Percentiles rank a stretch among this genome's conserved stretches.
These are phyloP conservation scores for Chroicocephalus ridibundus DNA, from an alignment of 2,113 vertebrate genomes.

Conservation along the genomic window DNA sequence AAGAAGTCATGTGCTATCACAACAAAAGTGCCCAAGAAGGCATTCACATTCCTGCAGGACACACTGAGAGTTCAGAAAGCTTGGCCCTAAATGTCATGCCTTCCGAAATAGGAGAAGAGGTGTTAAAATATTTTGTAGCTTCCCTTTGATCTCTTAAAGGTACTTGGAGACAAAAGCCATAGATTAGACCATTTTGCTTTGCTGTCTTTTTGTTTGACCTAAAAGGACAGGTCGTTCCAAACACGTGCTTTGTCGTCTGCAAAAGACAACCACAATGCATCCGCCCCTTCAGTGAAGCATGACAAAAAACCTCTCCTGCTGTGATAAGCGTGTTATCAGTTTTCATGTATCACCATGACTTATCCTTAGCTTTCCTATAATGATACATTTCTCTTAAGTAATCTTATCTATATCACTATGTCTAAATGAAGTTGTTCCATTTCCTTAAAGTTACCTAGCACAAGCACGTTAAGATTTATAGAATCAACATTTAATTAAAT, in stretches of 20 bases:
- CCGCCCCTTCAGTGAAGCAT: neutral
- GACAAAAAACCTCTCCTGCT: neutral
- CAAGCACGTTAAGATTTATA: neutral
- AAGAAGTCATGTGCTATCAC: neutral
- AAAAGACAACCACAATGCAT: neutral
- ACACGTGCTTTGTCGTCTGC: neutral
- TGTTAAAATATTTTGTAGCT: neutral
- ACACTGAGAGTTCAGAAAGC: neutral
- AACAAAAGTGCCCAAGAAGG: neutral
- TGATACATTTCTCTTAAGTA: neutral
- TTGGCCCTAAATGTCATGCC: neutral
- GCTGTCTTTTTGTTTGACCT: neutral
- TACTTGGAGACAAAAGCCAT: neutral
- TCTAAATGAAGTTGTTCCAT: neutral
- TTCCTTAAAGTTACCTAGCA: neutral
- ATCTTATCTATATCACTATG: neutral
- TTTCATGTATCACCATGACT: neutral
- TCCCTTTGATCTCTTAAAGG: neutral
- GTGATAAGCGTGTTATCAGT: neutral
- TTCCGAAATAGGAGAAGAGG: neutral
- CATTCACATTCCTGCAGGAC: neutral
- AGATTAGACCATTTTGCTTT: neutral
- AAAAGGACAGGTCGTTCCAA: neutral
- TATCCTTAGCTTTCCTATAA: neutral
- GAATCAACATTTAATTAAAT: neutral